phyloP scores from a whole-genome alignment of 2,113 vertebrate genomes.

The Shinisaurus crocodilurus region DNA sequence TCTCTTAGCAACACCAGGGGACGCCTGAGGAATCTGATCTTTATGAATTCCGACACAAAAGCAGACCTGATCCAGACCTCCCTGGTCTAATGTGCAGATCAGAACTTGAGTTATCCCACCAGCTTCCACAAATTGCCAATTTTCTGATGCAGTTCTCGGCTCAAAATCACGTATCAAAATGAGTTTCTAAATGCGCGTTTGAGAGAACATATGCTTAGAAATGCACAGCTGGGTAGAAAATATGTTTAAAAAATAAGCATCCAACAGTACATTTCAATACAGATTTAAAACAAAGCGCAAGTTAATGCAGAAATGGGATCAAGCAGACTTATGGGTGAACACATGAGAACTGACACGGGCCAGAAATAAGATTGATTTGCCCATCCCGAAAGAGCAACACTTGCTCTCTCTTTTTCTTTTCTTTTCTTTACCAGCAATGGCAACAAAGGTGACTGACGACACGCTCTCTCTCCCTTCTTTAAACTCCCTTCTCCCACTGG shows the following conservation, averaged over 20 bases:
- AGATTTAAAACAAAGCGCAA: background rate
- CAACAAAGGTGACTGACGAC: background rate
- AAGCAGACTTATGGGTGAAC: background rate
- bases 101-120: background rate
- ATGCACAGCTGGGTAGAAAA: too few relatives aligned
- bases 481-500: background rate
- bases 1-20: background rate
- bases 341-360: background rate
- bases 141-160: background rate
- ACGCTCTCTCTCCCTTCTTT: background rate
- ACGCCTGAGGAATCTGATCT: background rate
- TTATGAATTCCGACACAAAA: background rate
- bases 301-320: background rate
- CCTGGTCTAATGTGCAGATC: background rate
- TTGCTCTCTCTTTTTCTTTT: background rate
- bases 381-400: background rate
- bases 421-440: constrained; percentile 2
- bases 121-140: background rate
- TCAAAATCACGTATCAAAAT: background rate
- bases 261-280: background rate
- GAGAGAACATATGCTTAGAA: background rate
- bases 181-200: background rate
- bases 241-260: background rate
- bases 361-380: background rate
- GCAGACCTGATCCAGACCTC: background rate